phyloP scores from a whole-genome alignment of 2,888 invertebrate genomes.

The Parnassius glacialis region DNA sequence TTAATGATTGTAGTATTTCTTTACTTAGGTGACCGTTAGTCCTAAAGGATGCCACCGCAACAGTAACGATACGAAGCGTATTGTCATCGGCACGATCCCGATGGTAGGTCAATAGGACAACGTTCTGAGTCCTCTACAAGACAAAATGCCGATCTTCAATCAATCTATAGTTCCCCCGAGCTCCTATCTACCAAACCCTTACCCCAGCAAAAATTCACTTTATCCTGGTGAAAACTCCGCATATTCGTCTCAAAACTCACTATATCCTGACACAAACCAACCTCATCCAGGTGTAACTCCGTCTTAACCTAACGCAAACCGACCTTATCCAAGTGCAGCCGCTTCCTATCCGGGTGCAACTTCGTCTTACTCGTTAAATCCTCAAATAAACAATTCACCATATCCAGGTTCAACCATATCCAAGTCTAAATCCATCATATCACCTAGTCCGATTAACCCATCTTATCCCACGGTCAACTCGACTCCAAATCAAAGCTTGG shows the following conservation, averaged over 20 bases:
- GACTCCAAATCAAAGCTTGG: conserved; percentile 26
- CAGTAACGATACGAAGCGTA: conserved; percentile 38
- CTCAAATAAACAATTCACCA: neutral
- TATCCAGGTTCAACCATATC: neutral
- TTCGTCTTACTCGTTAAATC: conserved; percentile 31
- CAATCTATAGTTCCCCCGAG: conserved; percentile 39
- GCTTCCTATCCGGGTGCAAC: conserved; percentile 36
- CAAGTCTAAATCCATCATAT: conserved; percentile 30
- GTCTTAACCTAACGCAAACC: conserved; percentile 10
- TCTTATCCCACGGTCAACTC: neutral
- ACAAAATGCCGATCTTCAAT: conserved; percentile 46
- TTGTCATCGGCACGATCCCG: conserved; percentile 60
- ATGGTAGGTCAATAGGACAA: conserved; percentile 47
- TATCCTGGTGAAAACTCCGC: neutral
- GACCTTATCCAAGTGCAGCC: conserved; percentile 33
- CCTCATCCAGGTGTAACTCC: conserved; percentile 6
- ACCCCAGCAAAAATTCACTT: conserved; percentile 24
- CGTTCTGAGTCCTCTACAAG: conserved; percentile 40
- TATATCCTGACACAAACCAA: conserved; percentile 34
- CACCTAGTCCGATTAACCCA: conserved; percentile 14
- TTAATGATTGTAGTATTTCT: conserved; percentile 23
- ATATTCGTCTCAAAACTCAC: conserved; percentile 30
- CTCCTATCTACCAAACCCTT: conserved; percentile 32
- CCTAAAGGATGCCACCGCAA: conserved; percentile 55
- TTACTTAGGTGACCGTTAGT: conserved; percentile 48